Evolutionary conservation across 2,113 vertebrate species (phyloP).

Genomic region (Penelope pileata): DNA sequence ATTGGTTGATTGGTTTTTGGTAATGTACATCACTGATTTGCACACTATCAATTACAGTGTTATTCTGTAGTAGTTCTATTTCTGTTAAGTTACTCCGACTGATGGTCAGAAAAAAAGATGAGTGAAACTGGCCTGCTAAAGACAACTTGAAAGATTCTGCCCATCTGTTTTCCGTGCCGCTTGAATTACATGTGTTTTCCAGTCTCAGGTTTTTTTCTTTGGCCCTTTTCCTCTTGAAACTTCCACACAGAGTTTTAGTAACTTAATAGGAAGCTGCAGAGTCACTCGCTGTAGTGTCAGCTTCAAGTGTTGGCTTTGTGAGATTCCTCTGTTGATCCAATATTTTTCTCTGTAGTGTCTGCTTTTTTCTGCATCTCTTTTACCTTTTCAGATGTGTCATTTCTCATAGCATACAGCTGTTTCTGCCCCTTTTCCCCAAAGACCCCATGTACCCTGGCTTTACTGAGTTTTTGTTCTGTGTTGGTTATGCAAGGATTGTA

Average conservation of each 20-base stretch:
- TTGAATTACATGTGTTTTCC: background rate
- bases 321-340: background rate
- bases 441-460: no score
- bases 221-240: background rate
- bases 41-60: background rate
- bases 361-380: background rate
- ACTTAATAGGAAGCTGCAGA: background rate
- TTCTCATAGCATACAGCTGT: background rate
- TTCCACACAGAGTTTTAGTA: background rate
- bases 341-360: background rate
- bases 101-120: background rate
- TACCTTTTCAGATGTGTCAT: background rate
- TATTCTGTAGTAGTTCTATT: background rate
- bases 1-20: background rate
- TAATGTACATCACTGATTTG: background rate
- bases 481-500: background rate
- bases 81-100: background rate
- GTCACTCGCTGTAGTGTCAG: background rate
- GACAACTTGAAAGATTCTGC: background rate
- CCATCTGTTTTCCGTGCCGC: conserved; percentile 12
- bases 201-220: background rate
- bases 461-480: background rate
- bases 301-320: background rate
- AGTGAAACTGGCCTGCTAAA: conserved; percentile 5
- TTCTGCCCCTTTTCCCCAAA: no score